Evolutionary conservation across 1,140 invertebrate species (phyloP).

Genomic region (Brachionus rotundiformis): DNA sequence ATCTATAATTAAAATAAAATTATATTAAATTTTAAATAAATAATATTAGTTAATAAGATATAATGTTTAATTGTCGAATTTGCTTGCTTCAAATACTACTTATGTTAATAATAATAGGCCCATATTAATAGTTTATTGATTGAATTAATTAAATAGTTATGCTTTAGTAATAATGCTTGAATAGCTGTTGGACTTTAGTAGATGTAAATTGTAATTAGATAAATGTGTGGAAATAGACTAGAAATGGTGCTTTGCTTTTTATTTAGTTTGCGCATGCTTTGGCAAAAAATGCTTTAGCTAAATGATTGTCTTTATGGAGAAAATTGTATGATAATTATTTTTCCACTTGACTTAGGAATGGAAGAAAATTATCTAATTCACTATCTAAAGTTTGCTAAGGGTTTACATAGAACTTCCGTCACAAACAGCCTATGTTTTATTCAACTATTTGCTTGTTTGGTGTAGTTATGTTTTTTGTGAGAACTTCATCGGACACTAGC

Average conservation of each 20-base stretch:
- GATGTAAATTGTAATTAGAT: neutral
- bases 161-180: neutral
- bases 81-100: neutral
- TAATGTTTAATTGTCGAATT: neutral
- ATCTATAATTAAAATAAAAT: too few relatives aligned
- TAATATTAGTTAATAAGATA: neutral
- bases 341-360: neutral
- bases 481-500: slow-evolving; percentile 87
- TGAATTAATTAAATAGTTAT: neutral
- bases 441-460: slow-evolving; percentile 98
- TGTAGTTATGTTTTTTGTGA: slow-evolving; percentile 97
- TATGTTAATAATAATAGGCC: neutral
- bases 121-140: too few relatives aligned
- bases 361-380: slow-evolving; percentile 80
- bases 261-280: neutral
- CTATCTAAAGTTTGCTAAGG: slow-evolving; percentile 83
- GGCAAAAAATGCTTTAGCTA: neutral
- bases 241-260: neutral
- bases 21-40: neutral
- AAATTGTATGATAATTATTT: neutral
- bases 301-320: too few relatives aligned
- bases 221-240: neutral
- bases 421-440: slow-evolving; percentile 93
- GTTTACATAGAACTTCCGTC: slow-evolving; percentile 83
- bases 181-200: neutral